Percentiles rank a stretch among this genome's conserved stretches.
Evolutionary conservation across 2,888 invertebrate species (phyloP).

Genomic region (Leptogaster cylindrica): DNA sequence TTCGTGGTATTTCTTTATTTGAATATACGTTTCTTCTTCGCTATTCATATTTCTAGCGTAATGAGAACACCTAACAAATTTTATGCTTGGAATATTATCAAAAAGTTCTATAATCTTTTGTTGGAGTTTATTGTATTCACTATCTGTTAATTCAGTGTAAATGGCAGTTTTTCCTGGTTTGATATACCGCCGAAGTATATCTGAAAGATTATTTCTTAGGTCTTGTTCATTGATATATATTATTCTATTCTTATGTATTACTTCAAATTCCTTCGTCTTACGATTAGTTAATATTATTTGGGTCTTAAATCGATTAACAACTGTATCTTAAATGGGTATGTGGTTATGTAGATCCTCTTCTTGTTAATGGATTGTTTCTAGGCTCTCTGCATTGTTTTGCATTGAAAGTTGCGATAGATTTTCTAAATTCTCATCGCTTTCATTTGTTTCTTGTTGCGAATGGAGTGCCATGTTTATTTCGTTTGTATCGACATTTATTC

Average conservation of each 20-base stretch:
- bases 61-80: not conserved
- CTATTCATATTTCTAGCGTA: slow-evolving; percentile 6
- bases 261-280: not conserved
- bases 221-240: not conserved
- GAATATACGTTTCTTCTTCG: not conserved
- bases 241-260: not conserved
- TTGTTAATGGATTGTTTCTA: slow-evolving; percentile 10
- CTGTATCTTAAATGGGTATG: slow-evolving; percentile 4
- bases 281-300: slow-evolving; percentile 14
- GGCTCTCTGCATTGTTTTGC: slow-evolving; percentile 6
- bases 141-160: not conserved
- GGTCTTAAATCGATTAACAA: slow-evolving; percentile 11
- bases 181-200: not conserved
- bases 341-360: slow-evolving; percentile 4
- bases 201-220: too few relatives aligned
- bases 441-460: too few relatives aligned
- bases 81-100: not conserved
- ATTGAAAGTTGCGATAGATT: not conserved
- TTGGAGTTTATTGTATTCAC: not conserved
- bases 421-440: not conserved
- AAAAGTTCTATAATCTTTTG: slow-evolving; percentile 7
- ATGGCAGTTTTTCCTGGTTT: slow-evolving; percentile 5
- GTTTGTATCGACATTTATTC: slow-evolving; percentile 44
- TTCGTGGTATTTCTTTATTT: slow-evolving; percentile 6
- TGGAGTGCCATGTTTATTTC: slow-evolving; percentile 44